Percentiles rank a stretch among this genome's conserved stretches.
Conservation (phyloP, 2,797 vertebrate genomes). For the Ctenopoma multispine region DNA sequence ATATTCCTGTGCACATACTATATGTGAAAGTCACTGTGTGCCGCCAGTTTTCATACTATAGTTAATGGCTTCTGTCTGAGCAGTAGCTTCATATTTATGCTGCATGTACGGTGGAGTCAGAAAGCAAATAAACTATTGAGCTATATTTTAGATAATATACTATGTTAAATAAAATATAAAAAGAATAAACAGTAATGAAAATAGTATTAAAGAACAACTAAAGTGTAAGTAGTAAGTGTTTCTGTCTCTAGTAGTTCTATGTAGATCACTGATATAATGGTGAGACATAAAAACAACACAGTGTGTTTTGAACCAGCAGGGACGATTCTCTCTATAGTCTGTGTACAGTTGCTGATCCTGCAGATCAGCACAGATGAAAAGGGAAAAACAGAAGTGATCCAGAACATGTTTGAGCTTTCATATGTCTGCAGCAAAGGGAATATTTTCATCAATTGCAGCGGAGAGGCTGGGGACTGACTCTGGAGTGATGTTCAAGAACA, state of each 20-base stretch:
- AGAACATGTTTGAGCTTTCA: conserved; percentile 57
- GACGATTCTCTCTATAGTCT: neutral
- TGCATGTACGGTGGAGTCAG: no score
- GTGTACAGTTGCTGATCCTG: conserved; percentile 35
- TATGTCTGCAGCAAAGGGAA: conserved; percentile 52
- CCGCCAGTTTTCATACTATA: no score
- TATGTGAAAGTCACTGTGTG: neutral
- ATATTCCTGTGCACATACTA: conserved; percentile 1
- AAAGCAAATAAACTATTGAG: no score
- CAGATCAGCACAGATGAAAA: conserved; percentile 51
- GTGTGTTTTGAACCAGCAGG: no score
- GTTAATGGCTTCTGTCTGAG: no score
- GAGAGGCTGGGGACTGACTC: conserved; percentile 19
- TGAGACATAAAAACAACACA: no score
- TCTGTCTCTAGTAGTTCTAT: no score
- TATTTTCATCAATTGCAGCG: conserved; percentile 48
- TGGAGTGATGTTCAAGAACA: conserved; percentile 12
- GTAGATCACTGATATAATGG: no score
- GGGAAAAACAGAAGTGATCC: conserved; percentile 33
- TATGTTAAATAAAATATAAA: no score
- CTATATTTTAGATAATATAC: no score
- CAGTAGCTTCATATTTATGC: no score
- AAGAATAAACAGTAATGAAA: neutral
- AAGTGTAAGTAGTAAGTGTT: no score
- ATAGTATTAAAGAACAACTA: neutral